Percentiles rank a stretch among this genome's conserved stretches.
Evolutionary conservation across 1,140 invertebrate genomes (phyloP).

Genomic region (Drosophila quadrilineata): DNA sequence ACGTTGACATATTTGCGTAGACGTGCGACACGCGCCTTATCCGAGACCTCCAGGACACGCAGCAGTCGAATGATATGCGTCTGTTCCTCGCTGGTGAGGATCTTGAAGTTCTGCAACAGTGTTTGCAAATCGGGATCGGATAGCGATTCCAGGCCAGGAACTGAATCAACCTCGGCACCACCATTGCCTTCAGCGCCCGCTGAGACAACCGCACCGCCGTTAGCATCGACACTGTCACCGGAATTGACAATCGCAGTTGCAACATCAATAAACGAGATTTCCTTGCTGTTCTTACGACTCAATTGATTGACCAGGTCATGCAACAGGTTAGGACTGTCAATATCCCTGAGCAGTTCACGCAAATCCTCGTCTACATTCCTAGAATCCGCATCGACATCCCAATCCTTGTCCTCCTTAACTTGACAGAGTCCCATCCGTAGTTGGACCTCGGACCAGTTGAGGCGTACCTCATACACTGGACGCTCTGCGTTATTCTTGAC

Average conservation of each 20-base stretch:
- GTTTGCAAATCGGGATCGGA: conserved; percentile 89
- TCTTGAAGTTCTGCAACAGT: conserved; percentile 89
- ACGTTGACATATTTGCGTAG: conserved; percentile 86
- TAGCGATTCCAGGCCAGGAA: conserved; percentile 86
- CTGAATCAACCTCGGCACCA: no score
- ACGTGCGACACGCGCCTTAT: conserved; percentile 87
- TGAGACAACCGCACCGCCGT: no score
- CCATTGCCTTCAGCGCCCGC: no score
- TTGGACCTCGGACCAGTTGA: conserved; percentile 36
- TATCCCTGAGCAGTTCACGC: no score
- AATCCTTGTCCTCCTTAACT: not conserved
- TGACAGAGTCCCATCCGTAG: conserved; percentile 18
- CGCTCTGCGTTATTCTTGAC: conserved; percentile 46
- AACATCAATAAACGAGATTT: no score
- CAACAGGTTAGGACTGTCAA: no score
- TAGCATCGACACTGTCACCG: no score
- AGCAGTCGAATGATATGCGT: conserved; percentile 89
- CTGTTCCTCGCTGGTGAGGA: conserved; percentile 89
- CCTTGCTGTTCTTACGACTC: no score
- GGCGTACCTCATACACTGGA: not conserved
- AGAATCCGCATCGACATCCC: conserved; percentile 56
- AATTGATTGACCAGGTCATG: no score
- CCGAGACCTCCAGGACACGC: conserved; percentile 88
- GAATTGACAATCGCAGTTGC: no score
- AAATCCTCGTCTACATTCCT: no score